These are phyloP conservation scores for Turritopsis dohrnii DNA, from an alignment of 30 jellyfish, hydroid and myxozoan genomes.

Conservation along the genomic window DNA sequence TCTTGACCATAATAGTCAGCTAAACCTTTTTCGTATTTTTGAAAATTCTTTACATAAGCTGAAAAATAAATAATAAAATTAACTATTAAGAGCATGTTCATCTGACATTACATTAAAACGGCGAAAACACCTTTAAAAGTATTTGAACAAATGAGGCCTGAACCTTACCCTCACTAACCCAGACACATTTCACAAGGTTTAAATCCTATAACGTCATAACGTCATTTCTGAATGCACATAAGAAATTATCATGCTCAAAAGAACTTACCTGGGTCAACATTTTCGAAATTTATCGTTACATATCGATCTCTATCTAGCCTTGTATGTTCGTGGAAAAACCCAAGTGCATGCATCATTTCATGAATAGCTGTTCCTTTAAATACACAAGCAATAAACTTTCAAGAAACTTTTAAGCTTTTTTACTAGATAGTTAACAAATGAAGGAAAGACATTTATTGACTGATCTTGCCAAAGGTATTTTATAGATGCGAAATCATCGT, in stretches of 20 bases:
- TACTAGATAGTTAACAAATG: no score
- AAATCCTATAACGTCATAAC: neutral
- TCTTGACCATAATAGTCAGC: slow-evolving; percentile 11
- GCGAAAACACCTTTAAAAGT: no score
- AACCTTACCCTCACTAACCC: no score
- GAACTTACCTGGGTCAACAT: neutral
- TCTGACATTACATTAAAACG: no score
- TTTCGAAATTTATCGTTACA: neutral
- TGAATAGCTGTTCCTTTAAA: slow-evolving; percentile 10
- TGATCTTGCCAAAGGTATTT: no score
- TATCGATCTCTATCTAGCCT: slow-evolving; percentile 3
- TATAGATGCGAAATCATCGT: no score
- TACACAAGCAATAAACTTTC: neutral
- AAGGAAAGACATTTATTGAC: no score
- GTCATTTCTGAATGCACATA: no score
- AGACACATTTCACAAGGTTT: no score
- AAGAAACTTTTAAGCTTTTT: no score
- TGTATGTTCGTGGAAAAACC: slow-evolving; percentile 8
- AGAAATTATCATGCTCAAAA: neutral
- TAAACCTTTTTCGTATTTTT: neutral
- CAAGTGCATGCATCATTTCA: slow-evolving; percentile 18
- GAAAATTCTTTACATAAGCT: neutral
- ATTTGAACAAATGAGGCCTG: no score
- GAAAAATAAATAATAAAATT: neutral
- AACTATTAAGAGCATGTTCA: neutral